These are phyloP conservation scores for Endomychus coccineus DNA, from an alignment of 2,888 invertebrate genomes.

Conservation along the genomic window DNA sequence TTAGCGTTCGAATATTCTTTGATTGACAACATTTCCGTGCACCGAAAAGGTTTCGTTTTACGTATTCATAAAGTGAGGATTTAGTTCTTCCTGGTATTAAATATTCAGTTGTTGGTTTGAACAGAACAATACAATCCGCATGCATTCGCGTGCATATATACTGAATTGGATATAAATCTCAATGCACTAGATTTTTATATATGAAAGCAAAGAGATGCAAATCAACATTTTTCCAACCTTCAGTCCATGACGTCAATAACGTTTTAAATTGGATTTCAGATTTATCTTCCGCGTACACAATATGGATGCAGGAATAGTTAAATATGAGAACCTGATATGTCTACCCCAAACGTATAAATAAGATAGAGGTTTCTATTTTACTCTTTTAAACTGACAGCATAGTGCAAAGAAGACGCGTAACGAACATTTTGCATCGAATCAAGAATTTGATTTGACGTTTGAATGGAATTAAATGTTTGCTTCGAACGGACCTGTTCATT, in stretches of 20 bases:
- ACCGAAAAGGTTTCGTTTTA: background rate
- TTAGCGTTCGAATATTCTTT: background rate
- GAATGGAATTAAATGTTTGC: no score
- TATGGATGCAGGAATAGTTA: constrained; percentile 28
- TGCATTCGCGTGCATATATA: constrained; percentile 1
- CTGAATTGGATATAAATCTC: constrained; percentile 34
- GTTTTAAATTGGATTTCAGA: constrained; percentile 38
- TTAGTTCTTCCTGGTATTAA: constrained; percentile 1
- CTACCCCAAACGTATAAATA: no score
- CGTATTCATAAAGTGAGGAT: constrained; percentile 1
- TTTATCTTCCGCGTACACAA: constrained; percentile 32
- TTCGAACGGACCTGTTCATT: no score
- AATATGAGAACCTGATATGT: constrained; percentile 23
- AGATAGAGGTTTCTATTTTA: no score
- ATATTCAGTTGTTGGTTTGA: constrained; percentile 1
- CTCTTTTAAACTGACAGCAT: no score
- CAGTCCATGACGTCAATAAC: constrained; percentile 37
- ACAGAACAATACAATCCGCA: constrained; percentile 1
- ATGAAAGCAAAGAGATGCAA: constrained; percentile 32
- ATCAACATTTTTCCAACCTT: constrained; percentile 34
- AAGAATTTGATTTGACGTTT: no score
- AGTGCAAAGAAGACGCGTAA: no score
- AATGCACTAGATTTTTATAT: constrained; percentile 31
- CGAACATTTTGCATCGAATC: no score
- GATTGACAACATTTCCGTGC: background rate